These are phyloP conservation scores for Clarias batrachus DNA, from an alignment of 2,113 vertebrate species.

Conservation along the genomic window DNA sequence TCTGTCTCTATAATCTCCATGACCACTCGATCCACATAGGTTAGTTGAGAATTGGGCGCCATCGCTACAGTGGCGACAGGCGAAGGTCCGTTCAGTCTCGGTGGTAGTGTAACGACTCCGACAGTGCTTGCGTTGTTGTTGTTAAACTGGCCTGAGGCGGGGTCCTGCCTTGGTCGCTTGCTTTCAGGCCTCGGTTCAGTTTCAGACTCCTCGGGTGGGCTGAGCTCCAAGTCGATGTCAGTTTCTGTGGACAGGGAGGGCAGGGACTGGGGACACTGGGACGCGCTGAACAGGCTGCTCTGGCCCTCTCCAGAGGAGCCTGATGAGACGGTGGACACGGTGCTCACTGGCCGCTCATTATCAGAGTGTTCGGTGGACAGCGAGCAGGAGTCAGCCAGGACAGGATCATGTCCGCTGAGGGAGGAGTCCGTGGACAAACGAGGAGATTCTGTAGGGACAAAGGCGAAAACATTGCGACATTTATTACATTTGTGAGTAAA, in stretches of 20 bases:
- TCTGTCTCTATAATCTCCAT: constrained; percentile 95
- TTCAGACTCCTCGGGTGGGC: constrained; percentile 56
- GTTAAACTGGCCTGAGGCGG: constrained; percentile 51
- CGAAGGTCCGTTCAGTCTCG: constrained; percentile 55
- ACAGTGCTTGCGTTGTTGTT: constrained; percentile 70
- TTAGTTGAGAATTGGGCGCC: constrained; percentile 77
- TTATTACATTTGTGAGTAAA: not conserved
- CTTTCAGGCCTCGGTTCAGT: constrained; percentile 12
- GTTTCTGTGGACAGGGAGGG: not conserved
- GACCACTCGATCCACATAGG: constrained; percentile 89
- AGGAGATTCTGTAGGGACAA: constrained; percentile 68
- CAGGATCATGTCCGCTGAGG: constrained; percentile 74
- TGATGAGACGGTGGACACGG: constrained; percentile 74
- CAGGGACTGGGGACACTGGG: not conserved
- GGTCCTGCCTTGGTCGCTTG: constrained; percentile 44
- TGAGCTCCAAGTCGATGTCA: constrained; percentile 71
- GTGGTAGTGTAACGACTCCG: constrained; percentile 61
- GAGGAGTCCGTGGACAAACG: constrained; percentile 71
- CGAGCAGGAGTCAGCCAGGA: constrained; percentile 64
- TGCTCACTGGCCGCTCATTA: constrained; percentile 75
- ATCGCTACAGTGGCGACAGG: constrained; percentile 71
- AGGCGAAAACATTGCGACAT: not conserved
- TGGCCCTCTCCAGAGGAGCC: constrained; percentile 69
- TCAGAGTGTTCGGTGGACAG: constrained; percentile 66
- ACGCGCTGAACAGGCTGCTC: constrained; percentile 51